Percentiles rank a stretch among this genome's conserved stretches.
These are phyloP conservation scores for Semnornis frantzii DNA, from an alignment of 2,113 vertebrate genomes.

Conservation along the genomic window DNA sequence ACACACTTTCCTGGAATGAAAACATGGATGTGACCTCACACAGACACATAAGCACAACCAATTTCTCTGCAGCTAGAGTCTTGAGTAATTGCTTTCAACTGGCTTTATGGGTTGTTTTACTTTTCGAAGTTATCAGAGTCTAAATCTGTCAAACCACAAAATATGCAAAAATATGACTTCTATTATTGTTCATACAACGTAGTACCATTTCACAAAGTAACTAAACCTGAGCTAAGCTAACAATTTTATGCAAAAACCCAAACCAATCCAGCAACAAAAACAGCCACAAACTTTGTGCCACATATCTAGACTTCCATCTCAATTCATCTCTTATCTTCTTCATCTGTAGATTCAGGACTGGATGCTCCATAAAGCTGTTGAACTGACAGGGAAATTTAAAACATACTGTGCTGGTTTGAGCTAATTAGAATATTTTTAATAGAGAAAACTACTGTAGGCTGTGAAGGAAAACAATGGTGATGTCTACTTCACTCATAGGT, in stretches of 20 bases:
- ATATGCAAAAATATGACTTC: neutral
- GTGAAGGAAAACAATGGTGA: no score
- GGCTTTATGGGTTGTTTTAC: neutral
- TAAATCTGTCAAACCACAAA: neutral
- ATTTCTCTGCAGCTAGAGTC: neutral
- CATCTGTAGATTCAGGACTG: neutral
- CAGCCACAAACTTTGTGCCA: neutral
- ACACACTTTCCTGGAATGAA: conserved; percentile 19
- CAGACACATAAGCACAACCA: neutral
- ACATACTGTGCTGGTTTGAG: no score
- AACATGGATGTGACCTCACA: neutral
- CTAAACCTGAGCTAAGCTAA: neutral
- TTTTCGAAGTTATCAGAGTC: neutral
- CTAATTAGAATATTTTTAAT: no score
- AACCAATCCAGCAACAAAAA: no score
- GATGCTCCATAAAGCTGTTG: neutral
- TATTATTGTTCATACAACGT: neutral
- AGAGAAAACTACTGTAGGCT: no score
- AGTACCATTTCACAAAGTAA: neutral
- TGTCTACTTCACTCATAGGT: no score
- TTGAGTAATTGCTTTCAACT: neutral
- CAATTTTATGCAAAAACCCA: neutral
- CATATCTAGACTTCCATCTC: neutral
- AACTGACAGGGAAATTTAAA: neutral
- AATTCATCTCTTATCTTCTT: neutral